Evolutionary conservation across 2,888 invertebrate species (phyloP).

Genomic region (Rugalucina vietnamica): DNA sequence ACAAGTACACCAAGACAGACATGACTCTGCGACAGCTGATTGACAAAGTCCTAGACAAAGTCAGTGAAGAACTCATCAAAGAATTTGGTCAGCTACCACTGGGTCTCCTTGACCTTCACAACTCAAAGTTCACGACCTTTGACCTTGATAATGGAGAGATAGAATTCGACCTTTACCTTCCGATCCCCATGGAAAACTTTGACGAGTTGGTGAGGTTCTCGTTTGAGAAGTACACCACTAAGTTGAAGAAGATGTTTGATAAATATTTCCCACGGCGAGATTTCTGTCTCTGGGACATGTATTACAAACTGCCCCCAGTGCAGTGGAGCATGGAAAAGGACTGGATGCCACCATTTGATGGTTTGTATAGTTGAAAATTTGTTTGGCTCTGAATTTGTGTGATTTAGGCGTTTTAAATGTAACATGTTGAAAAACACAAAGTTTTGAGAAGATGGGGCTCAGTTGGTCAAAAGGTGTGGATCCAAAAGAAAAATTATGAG

Average conservation of each 20-base stretch:
- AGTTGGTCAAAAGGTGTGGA: too few relatives aligned
- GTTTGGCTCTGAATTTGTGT: too few relatives aligned
- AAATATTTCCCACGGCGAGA: conserved; percentile 68
- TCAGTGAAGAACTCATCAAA: conserved; percentile 60
- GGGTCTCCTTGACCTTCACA: conserved; percentile 73
- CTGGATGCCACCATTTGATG: conserved; percentile 94
- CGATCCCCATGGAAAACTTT: conserved; percentile 73
- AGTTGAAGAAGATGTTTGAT: conserved; percentile 47
- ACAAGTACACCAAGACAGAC: conserved; percentile 72
- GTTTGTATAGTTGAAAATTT: too few relatives aligned
- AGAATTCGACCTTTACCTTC: conserved; percentile 77
- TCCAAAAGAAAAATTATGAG: too few relatives aligned
- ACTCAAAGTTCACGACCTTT: conserved; percentile 76
- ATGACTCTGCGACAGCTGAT: conserved; percentile 55
- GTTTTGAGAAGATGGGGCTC: too few relatives aligned
- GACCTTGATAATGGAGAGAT: conserved; percentile 79
- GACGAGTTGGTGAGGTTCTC: conserved; percentile 68
- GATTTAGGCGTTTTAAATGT: too few relatives aligned
- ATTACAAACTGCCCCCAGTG: conserved; percentile 91
- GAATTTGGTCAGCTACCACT: conserved; percentile 67
- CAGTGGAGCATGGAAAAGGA: conserved; percentile 87
- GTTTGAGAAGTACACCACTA: conserved; percentile 54
- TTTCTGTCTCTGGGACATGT: conserved; percentile 89
- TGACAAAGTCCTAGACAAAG: conserved; percentile 52
- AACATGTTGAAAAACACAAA: too few relatives aligned